A percentile compares a stretch with the other conserved stretches of the same genome.
Evolutionary conservation across 1,140 invertebrate genomes (phyloP).

Genomic region (Meteorus sp.): DNA sequence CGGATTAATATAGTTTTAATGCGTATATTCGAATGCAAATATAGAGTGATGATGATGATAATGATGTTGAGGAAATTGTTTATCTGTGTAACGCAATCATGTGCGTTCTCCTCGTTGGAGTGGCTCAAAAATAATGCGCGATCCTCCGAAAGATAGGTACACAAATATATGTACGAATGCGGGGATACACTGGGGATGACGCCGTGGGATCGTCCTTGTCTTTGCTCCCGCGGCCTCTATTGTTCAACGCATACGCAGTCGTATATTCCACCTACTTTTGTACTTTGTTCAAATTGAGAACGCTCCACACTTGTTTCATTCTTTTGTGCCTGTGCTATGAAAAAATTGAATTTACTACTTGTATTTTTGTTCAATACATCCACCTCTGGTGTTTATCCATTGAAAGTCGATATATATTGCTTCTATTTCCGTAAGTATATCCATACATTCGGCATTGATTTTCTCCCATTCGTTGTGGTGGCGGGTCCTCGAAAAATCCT

Average conservation of each 20-base stretch:
- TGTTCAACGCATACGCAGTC: slow-evolving; percentile 34
- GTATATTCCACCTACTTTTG: slow-evolving; percentile 15
- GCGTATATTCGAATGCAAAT: too few species aligned
- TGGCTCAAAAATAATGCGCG: slow-evolving; percentile 28
- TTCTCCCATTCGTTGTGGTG: too few species aligned
- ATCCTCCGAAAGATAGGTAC: slow-evolving; percentile 17
- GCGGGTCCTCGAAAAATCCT: slow-evolving; percentile 4
- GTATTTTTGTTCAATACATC: background rate
- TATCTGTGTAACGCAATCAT: slow-evolving; percentile 8
- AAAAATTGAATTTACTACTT: slow-evolving; percentile 21
- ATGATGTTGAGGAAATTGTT: background rate
- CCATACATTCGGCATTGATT: background rate
- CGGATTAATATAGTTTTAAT: too few species aligned
- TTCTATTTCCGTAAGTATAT: too few species aligned
- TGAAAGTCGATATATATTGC: too few species aligned
- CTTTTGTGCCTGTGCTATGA: too few species aligned
- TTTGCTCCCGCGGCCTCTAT: slow-evolving; percentile 52
- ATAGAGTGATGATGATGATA: too few species aligned
- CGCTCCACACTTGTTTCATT: slow-evolving; percentile 51
- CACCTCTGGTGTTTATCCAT: background rate
- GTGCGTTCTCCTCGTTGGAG: background rate
- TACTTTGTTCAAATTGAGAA: slow-evolving; percentile 11
- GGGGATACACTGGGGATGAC: slow-evolving; percentile 30
- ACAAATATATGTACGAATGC: background rate
- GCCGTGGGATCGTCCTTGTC: slow-evolving; percentile 56